phyloP scores from a whole-genome alignment of 1,140 invertebrate genomes.

The Trichoplusia ni region DNA sequence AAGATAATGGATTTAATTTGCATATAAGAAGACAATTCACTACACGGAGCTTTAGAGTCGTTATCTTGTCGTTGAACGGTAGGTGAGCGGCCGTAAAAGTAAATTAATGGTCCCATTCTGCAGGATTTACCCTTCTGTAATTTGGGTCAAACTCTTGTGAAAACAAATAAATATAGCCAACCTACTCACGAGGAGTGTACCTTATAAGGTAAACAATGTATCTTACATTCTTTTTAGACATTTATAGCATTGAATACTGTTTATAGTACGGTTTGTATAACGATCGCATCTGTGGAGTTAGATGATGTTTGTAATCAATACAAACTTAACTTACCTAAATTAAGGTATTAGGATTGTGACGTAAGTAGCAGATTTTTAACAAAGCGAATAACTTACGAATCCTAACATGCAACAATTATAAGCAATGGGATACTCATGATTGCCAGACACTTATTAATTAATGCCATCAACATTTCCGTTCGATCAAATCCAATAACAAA shows the following conservation, averaged over 20 bases:
- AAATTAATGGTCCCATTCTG: slow-evolving; percentile 37
- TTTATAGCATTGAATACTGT: too few relatives aligned
- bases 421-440: too few relatives aligned
- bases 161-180: slow-evolving; percentile 31
- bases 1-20: slow-evolving; percentile 5
- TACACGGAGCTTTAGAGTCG: slow-evolving; percentile 14
- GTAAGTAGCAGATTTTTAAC: too few relatives aligned
- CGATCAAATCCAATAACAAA: slow-evolving; percentile 17
- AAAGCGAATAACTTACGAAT: too few relatives aligned
- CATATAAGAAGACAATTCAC: slow-evolving; percentile 14
- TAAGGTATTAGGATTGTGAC: too few relatives aligned
- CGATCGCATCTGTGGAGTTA: too few relatives aligned
- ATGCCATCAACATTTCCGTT: not conserved
- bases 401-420: too few relatives aligned
- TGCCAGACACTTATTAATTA: not conserved
- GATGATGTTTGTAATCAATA: too few relatives aligned
- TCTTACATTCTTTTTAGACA: too few relatives aligned
- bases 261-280: too few relatives aligned
- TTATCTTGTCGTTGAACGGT: slow-evolving; percentile 42
- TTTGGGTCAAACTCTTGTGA: slow-evolving; percentile 39
- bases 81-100: slow-evolving; percentile 39
- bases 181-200: not conserved
- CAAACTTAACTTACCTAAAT: too few relatives aligned
- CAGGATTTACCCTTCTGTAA: slow-evolving; percentile 27
- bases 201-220: not conserved